phyloP scores from a whole-genome alignment of 1,140 invertebrate species.

The Drosophila navojoa region DNA sequence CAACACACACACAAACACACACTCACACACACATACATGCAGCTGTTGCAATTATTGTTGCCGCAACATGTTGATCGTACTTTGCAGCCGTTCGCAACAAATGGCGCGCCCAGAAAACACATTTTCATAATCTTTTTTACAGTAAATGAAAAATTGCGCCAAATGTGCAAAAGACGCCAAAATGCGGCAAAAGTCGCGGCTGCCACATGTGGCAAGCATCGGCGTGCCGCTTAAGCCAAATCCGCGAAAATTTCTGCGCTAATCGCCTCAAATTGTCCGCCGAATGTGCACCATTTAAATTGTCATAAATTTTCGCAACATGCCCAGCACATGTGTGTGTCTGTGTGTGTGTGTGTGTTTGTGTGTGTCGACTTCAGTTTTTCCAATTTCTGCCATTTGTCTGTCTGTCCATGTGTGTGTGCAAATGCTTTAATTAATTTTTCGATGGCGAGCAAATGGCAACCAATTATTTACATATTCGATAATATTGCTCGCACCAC shows the following conservation, averaged over 20 bases:
- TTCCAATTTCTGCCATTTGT: constrained; percentile 2
- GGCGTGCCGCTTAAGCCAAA: constrained; percentile 57
- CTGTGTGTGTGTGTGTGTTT: no score
- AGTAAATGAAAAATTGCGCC: constrained; percentile 51
- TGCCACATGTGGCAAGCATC: constrained; percentile 49
- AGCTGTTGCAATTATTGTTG: constrained; percentile 53
- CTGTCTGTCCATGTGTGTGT: constrained; percentile 3
- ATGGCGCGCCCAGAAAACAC: constrained; percentile 42
- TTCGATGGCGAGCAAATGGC: constrained; percentile 52
- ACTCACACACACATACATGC: neutral
- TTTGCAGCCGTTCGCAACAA: constrained; percentile 11
- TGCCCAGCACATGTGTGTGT: constrained; percentile 40
- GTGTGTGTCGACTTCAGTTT: constrained; percentile 43
- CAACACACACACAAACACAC: constrained; percentile 8
- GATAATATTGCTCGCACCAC: constrained; percentile 62
- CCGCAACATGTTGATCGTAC: constrained; percentile 44
- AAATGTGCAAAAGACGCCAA: constrained; percentile 15
- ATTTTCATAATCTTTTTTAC: constrained; percentile 57
- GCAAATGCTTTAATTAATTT: constrained; percentile 76
- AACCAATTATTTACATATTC: constrained; percentile 73
- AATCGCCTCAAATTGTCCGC: constrained; percentile 76
- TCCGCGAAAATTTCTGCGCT: constrained; percentile 74
- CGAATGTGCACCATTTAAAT: constrained; percentile 81
- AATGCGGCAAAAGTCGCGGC: constrained; percentile 4
- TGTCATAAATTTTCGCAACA: constrained; percentile 78